These are phyloP conservation scores for Acanthacorydalis orientalis DNA, from an alignment of 2,888 invertebrate genomes.

Conservation along the genomic window DNA sequence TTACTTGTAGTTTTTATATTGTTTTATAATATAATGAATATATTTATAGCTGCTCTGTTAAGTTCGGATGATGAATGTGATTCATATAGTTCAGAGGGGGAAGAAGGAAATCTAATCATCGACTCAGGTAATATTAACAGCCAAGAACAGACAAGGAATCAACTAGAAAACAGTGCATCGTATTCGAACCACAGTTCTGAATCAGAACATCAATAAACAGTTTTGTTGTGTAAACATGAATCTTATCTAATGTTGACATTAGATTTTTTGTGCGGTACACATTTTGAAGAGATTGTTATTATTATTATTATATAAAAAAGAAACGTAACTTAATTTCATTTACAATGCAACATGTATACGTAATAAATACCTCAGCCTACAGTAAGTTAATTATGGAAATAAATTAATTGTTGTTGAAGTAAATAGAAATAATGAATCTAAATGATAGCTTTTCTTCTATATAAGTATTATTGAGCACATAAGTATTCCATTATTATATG, in stretches of 20 bases:
- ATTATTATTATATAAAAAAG: not conserved
- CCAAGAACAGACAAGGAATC: slow-evolving; percentile 13
- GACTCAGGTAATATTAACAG: slow-evolving; percentile 23
- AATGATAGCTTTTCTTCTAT: slow-evolving; percentile 9
- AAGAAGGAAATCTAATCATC: slow-evolving; percentile 33
- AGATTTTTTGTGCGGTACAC: not conserved
- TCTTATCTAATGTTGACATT: too few relatives aligned
- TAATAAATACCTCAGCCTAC: slow-evolving; percentile 40
- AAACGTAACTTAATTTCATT: not conserved
- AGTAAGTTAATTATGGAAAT: too few relatives aligned
- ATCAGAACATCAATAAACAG: slow-evolving; percentile 6
- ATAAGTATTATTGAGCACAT: not conserved
- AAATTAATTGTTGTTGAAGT: too few relatives aligned
- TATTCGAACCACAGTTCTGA: slow-evolving; percentile 8
- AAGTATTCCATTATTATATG: not conserved
- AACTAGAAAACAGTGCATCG: slow-evolving; percentile 10
- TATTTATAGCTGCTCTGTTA: slow-evolving; percentile 35
- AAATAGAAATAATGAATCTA: too few relatives aligned
- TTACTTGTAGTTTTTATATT: not conserved
- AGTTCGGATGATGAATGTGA: slow-evolving; percentile 45
- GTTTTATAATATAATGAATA: not conserved
- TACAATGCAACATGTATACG: slow-evolving; percentile 36
- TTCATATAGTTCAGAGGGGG: slow-evolving; percentile 35
- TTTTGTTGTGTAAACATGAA: too few relatives aligned
- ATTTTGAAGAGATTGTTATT: not conserved